phyloP scores from a whole-genome alignment of 2,797 vertebrate genomes.

The Poecilia gillii region DNA sequence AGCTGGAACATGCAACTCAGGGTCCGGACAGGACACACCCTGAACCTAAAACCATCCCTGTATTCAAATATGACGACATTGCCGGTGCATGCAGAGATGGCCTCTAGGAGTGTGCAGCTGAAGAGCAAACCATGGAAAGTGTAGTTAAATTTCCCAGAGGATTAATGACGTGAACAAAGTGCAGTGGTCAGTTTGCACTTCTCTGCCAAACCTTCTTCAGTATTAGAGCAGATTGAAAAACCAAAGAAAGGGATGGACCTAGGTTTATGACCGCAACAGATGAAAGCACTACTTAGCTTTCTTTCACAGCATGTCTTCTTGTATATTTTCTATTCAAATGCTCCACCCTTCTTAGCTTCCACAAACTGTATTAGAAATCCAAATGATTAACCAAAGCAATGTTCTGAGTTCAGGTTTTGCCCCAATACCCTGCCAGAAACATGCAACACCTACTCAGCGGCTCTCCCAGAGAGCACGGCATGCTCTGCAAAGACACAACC shows the following conservation, averaged over 20 bases:
- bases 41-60: constrained; percentile 9
- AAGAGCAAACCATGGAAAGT: constrained; percentile 44
- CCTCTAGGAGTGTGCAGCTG: constrained; percentile 36
- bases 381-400: background rate
- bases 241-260: constrained; percentile 21
- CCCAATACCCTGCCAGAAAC: constrained; percentile 19
- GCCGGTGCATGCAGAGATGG: constrained; percentile 31
- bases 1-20: constrained; percentile 9
- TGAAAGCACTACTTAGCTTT: constrained; percentile 21
- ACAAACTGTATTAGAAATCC: background rate
- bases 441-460: constrained; percentile 39
- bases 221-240: constrained; percentile 44
- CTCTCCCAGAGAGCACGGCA: constrained; percentile 38
- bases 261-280: constrained; percentile 1
- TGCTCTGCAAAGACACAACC: constrained; percentile 53
- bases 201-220: constrained; percentile 34
- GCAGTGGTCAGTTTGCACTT: constrained; percentile 50
- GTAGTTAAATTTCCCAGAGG: constrained; percentile 63
- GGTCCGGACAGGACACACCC: constrained; percentile 14
- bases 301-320: constrained; percentile 11
- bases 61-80: constrained; percentile 24
- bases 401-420: constrained; percentile 27
- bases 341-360: background rate
- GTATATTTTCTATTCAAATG: constrained; percentile 9
- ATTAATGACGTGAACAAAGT: constrained; percentile 52